A percentile compares a stretch with the other conserved stretches of the same genome.
Evolutionary conservation across 2,888 invertebrate species (phyloP).

Genomic region (Standfussiana lucernea): DNA sequence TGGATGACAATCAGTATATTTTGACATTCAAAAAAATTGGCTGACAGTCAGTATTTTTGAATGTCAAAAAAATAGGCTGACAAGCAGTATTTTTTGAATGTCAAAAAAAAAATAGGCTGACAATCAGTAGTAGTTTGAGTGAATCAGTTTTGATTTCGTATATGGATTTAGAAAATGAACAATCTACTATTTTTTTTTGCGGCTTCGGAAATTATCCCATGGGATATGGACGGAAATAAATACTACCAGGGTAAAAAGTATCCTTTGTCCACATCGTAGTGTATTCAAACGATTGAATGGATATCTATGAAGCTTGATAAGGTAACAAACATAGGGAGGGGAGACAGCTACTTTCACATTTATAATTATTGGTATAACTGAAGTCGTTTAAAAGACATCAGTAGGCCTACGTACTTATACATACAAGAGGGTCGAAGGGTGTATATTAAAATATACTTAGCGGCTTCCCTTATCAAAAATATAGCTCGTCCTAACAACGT

Average conservation of each 20-base stretch:
- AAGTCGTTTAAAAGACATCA: conserved; percentile 34
- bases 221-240: background rate
- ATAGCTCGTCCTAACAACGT: background rate
- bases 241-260: background rate
- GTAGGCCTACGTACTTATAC: background rate
- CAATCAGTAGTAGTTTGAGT: too few species aligned
- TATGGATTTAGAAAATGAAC: background rate
- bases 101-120: too few species aligned
- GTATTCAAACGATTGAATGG: background rate
- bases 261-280: background rate
- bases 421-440: background rate
- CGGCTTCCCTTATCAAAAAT: background rate
- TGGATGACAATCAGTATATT: too few species aligned
- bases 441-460: background rate
- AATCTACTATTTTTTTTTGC: background rate
- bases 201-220: background rate
- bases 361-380: background rate
- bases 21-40: too few species aligned
- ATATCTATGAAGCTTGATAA: background rate
- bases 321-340: background rate
- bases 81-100: too few species aligned
- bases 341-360: background rate
- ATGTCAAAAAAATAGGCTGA: too few species aligned
- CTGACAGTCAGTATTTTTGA: too few species aligned
- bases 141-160: background rate